These are phyloP conservation scores for Panthera leo DNA, from an alignment of 2,113 vertebrate species.

Conservation along the genomic window DNA sequence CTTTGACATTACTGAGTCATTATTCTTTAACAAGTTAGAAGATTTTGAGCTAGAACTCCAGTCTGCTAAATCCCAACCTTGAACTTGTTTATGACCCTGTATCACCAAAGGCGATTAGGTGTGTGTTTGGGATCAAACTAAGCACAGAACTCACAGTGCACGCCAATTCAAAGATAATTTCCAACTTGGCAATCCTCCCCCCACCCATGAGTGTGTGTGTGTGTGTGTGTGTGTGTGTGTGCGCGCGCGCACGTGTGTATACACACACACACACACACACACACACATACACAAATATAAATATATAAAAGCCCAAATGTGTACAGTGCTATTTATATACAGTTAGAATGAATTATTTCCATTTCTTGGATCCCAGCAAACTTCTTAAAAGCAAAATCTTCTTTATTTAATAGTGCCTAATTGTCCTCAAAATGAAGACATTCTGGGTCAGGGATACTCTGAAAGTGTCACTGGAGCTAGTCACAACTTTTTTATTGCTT, in stretches of 20 bases:
- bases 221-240: not conserved
- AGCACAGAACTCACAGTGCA: not conserved
- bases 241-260: too few relatives aligned
- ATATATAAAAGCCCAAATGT: not conserved
- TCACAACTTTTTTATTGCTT: not conserved
- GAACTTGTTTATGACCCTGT: not conserved
- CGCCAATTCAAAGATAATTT: not conserved
- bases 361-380: not conserved
- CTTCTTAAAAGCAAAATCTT: conserved; percentile 11
- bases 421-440: not conserved
- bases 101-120: not conserved
- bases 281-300: not conserved
- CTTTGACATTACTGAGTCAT: not conserved
- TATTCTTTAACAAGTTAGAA: not conserved
- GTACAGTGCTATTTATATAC: not conserved
- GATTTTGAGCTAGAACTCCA: not conserved
- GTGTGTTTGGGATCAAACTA: not conserved
- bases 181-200: not conserved
- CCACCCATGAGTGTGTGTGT: not conserved
- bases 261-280: too few relatives aligned
- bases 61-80: not conserved
- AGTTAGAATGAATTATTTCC: not conserved
- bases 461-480: not conserved
- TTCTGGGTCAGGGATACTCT: not conserved
- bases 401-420: conserved; percentile 27